Evolutionary conservation across 2,888 invertebrate genomes (phyloP), one percentile per base, ranked within the genome.

Genomic region (Pammene fasciana): DNA sequence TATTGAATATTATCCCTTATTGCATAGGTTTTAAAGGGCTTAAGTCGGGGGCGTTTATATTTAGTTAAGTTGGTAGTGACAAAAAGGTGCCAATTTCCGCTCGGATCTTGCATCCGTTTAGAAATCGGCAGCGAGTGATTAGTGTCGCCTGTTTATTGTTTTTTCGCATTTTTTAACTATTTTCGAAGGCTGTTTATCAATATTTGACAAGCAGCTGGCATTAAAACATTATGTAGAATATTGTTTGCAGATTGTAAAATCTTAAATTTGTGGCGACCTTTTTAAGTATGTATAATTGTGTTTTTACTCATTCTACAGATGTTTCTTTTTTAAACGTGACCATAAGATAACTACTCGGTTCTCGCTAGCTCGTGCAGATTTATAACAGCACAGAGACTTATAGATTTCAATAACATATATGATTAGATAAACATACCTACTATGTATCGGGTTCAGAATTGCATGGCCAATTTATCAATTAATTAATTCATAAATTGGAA

Each of bases 71-170:
- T 79, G 75, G 75, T 74, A 62, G 73, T 68, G 75, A 77, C 79
- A 90, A 91, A 90, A 90, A 92, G 86, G 85, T 86, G 90, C 90
- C 92, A 91, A 92, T 92, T 87, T 92, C 92, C 92, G 91, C 83
- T 88, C 80, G 76, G 82, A 86, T 85, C 79, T 75, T 78, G 83
- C 88, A 90, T 91, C 92, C 92, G 91, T 87, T 86, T 86, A 86
- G 90, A 91, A 91, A 89, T 91, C 91, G 81, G 86, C 86, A 84
- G 82, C 77, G 79, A 81, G 79, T 90, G 89, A 90, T 90, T 90
- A 87, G 89, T 87, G 87, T 84, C 85, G 85, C 86, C 86, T 87
- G 86, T 84, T 87, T 76, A 79, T 78, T 78, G 81, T 87, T 90
- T 90, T 86, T 90, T 86, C 79, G 76, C 74, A 73, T 86, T 88